Base-by-base conservation (phyloP, 64 coral and sea anemone genomes). In the Acropora yongei region DNA sequence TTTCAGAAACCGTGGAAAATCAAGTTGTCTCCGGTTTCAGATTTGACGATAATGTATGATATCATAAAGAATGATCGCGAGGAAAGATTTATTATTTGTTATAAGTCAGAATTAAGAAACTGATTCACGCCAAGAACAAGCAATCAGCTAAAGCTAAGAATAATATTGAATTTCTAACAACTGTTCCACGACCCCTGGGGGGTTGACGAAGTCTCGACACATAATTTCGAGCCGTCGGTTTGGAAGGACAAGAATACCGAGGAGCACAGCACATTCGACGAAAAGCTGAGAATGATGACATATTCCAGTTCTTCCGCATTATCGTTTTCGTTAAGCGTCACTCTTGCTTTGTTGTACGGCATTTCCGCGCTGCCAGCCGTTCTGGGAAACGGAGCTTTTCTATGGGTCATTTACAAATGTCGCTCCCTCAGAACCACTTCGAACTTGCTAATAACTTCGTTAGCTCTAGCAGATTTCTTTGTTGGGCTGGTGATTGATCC, bases 401-500 rank as follows among this genome's bases (percentile, higher is more conserved):
- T 95, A 39, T 58, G 85, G 65, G 94, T 90, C 1, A 92, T 95
- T 10, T 82, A 76, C 87, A 91, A 87, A 47, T 82, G 80, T 1
- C 77, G 83, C 5, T 69, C 79, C 50, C 46, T 95, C 12, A 84
- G 90, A 77, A 82, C 90, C 14, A 69, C 78, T 55, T 92, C 94
- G 7, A 95, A 95, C 84, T 87, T 75, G 44, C 69, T 95, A 43
- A 50, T 95, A 46, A 90, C 83, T 61, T 95, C 94, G 13, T 69
- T 95, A 76, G 90, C 94, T 49, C 19, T 79, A 17, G 90, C 94
- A 0, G 94, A 95, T 44, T 78, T 92, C 57, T 88, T 79, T 61
- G 94, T 95, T 6, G 94, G 94, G 1, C 20, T 95, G 17, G 68
- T 95, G 2, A 92, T 95, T 16, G 86, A 95, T 74, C 94, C 94